Percentiles rank a stretch among this genome's conserved stretches.
Conservation (phyloP, 2,888 invertebrate genomes). For the Melitaea athalia region DNA sequence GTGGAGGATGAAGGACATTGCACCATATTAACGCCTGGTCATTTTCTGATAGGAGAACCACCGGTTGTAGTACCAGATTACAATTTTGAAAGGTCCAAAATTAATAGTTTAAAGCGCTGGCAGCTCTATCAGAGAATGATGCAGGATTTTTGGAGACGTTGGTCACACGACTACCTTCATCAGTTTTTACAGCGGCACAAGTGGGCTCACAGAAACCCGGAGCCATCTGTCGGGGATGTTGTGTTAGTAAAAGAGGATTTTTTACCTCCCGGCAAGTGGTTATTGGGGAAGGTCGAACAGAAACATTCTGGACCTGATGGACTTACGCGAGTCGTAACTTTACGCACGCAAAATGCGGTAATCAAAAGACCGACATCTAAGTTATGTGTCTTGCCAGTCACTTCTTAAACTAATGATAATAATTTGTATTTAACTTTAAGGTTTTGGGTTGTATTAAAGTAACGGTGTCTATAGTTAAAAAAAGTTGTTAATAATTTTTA, state of each 20-base stretch:
- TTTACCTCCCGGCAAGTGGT: constrained; percentile 37
- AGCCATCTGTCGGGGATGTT: constrained; percentile 32
- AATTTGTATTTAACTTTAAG: not conserved
- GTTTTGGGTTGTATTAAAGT: no score
- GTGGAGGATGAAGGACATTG: no score
- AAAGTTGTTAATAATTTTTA: no score
- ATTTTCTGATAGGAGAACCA: no score
- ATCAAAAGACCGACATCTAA: constrained; percentile 11
- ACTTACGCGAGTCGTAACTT: constrained; percentile 15
- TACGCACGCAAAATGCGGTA: not conserved
- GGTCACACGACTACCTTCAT: constrained; percentile 30
- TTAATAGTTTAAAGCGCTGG: constrained; percentile 20
- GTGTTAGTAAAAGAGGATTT: constrained; percentile 35
- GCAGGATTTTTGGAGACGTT: constrained; percentile 36
- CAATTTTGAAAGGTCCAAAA: not conserved
- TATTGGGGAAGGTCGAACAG: constrained; percentile 29
- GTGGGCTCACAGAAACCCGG: constrained; percentile 20
- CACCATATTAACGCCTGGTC: no score
- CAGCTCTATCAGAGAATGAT: constrained; percentile 24
- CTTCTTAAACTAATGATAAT: not conserved
- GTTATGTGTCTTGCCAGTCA: constrained; percentile 14
- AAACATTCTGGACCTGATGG: constrained; percentile 31
- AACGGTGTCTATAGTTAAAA: no score
- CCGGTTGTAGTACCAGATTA: not conserved
- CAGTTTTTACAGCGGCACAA: constrained; percentile 31